These are phyloP conservation scores for Apoda limacodes DNA, from an alignment of 2,888 invertebrate species.

Conservation along the genomic window DNA sequence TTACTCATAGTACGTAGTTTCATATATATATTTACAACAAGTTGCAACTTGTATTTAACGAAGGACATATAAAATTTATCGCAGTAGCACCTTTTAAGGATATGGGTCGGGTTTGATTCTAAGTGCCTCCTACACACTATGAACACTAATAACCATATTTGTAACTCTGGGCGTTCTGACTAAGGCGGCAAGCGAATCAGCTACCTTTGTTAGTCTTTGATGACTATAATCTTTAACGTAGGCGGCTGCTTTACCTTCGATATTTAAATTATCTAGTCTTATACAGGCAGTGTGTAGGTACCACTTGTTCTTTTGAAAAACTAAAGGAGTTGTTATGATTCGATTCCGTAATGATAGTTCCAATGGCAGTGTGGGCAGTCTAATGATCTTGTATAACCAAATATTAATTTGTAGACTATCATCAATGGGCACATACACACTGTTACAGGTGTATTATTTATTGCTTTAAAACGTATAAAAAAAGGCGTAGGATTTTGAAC, in stretches of 20 bases:
- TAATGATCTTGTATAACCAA: conserved; percentile 12
- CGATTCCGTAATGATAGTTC: conserved; percentile 35
- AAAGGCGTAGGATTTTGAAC: too few relatives aligned
- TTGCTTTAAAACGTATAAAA: too few relatives aligned
- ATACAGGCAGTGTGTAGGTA: conserved; percentile 45
- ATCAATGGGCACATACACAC: too few relatives aligned
- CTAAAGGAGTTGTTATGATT: conserved; percentile 19
- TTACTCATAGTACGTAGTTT: too few relatives aligned
- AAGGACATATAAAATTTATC: too few relatives aligned
- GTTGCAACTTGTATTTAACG: too few relatives aligned
- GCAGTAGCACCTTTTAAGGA: conserved; percentile 43
- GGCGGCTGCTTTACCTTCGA: conserved; percentile 64
- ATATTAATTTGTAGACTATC: too few relatives aligned
- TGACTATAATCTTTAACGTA: conserved; percentile 46
- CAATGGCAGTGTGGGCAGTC: conserved; percentile 30
- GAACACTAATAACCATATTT: conserved; percentile 54
- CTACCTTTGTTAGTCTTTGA: conserved; percentile 57
- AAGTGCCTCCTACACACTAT: conserved; percentile 50
- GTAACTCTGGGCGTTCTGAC: conserved; percentile 57
- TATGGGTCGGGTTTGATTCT: conserved; percentile 37
- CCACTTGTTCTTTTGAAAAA: conserved; percentile 31
- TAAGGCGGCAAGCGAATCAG: conserved; percentile 52
- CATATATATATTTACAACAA: too few relatives aligned
- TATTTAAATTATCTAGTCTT: conserved; percentile 50
- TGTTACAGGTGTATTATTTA: too few relatives aligned